These are phyloP conservation scores for Caradrina clavipalpis DNA, from an alignment of 2,888 invertebrate species.

Conservation along the genomic window DNA sequence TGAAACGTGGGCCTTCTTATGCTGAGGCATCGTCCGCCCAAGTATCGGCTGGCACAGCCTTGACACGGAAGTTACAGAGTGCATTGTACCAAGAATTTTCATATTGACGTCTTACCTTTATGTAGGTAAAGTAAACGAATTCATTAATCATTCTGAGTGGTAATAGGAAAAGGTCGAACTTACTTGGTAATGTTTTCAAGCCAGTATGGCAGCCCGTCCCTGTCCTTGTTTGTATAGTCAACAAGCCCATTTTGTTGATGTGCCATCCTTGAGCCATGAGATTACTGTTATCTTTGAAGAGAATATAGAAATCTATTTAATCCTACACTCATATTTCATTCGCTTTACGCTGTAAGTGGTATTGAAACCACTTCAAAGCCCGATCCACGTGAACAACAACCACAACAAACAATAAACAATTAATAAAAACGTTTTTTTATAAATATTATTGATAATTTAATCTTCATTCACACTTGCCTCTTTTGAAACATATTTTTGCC, in stretches of 20 bases:
- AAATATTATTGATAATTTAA: constrained; percentile 65
- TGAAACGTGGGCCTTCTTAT: constrained; percentile 12
- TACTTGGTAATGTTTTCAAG: constrained; percentile 87
- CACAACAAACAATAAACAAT: constrained; percentile 22
- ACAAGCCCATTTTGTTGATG: constrained; percentile 80
- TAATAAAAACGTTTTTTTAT: constrained; percentile 46
- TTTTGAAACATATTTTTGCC: constrained; percentile 87
- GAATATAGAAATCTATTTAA: constrained; percentile 48
- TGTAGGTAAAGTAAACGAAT: constrained; percentile 44
- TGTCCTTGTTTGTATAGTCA: constrained; percentile 77
- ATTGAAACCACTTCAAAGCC: constrained; percentile 26
- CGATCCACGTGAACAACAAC: constrained; percentile 31
- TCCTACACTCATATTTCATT: constrained; percentile 50
- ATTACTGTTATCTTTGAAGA: constrained; percentile 63
- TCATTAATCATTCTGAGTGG: constrained; percentile 73
- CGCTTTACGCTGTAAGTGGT: constrained; percentile 32
- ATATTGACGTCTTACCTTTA: constrained; percentile 67
- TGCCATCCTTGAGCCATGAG: constrained; percentile 86
- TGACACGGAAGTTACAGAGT: constrained; percentile 71
- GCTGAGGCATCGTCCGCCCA: constrained; percentile 15
- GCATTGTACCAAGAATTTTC: constrained; percentile 67
- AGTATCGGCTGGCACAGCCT: constrained; percentile 69
- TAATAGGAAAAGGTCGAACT: constrained; percentile 62
- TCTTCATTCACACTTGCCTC: constrained; percentile 81
- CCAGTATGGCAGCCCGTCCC: constrained; percentile 80